phyloP scores from a whole-genome alignment of 2,113 vertebrate species.

The Burhinus oedicnemus region DNA sequence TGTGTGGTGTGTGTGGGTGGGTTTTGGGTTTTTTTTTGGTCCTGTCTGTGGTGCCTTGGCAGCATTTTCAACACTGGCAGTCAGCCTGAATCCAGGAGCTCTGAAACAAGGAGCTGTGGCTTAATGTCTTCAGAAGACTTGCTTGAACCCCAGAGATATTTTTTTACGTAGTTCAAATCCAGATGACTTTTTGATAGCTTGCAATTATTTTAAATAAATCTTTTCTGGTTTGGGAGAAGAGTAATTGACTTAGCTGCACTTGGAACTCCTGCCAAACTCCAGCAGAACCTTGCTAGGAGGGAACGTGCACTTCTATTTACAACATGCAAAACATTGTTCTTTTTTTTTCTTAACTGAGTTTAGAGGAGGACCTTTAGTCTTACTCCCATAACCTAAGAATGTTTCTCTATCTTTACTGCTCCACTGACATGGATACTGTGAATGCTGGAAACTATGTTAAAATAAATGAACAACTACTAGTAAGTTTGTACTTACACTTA shows the following conservation, averaged over 20 bases:
- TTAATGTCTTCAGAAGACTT: background rate
- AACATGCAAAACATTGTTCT: background rate
- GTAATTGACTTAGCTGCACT: background rate
- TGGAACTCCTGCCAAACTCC: background rate
- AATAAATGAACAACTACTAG: background rate
- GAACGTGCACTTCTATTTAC: background rate
- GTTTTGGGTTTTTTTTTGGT: background rate
- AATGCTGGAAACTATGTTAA: background rate
- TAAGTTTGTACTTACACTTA: background rate
- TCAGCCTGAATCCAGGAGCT: background rate
- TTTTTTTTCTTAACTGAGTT: background rate
- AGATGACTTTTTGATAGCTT: background rate
- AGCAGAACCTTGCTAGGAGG: background rate
- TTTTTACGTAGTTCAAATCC: background rate
- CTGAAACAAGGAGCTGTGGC: background rate
- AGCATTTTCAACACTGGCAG: background rate
- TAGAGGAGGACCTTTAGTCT: background rate
- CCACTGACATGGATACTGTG: background rate
- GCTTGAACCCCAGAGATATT: background rate
- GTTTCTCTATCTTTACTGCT: background rate
- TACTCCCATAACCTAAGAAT: background rate
- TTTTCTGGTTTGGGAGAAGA: background rate
- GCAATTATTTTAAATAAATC: background rate
- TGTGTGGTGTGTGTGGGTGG: background rate
- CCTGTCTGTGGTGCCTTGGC: background rate